Evolutionary conservation across 2,888 invertebrate genomes (phyloP).

Genomic region (Drosophila antonietae): DNA sequence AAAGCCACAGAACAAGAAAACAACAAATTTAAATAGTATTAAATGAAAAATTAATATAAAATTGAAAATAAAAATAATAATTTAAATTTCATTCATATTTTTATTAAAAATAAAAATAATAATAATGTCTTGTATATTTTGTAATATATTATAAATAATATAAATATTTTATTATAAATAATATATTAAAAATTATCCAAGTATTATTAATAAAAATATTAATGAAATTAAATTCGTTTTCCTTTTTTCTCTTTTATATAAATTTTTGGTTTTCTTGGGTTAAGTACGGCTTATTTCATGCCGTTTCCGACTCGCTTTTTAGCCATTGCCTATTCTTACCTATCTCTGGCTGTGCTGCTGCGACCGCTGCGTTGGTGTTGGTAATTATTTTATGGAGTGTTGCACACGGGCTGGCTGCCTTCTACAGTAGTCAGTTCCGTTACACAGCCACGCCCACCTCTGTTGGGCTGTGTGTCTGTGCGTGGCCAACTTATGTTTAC

Average conservation of each 20-base stretch:
- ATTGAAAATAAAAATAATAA: no score
- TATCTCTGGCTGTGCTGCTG: slow-evolving; percentile 17
- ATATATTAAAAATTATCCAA: neutral
- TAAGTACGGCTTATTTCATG: slow-evolving; percentile 19
- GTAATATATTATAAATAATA: no score
- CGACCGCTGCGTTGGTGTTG: slow-evolving; percentile 57
- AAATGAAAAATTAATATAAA: no score
- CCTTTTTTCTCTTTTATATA: no score
- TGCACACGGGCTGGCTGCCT: slow-evolving; percentile 37
- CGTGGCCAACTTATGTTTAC: slow-evolving; percentile 77
- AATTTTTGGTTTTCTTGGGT: slow-evolving; percentile 2
- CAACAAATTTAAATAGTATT: neutral
- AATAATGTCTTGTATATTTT: no score
- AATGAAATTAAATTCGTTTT: no score
- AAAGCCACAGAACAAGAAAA: neutral
- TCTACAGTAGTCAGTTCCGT: neutral
- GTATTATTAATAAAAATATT: no score
- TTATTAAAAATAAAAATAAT: no score
- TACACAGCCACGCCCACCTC: neutral
- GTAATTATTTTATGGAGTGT: slow-evolving; percentile 76
- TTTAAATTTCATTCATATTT: no score
- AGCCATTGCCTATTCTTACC: slow-evolving; percentile 22
- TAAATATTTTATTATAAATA: no score
- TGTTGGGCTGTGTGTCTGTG: slow-evolving; percentile 38
- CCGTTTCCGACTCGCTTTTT: slow-evolving; percentile 21